Percentiles rank a stretch among this genome's conserved stretches.
Evolutionary conservation across 2,797 vertebrate genomes (phyloP).

Genomic region (Podargus strigoides): DNA sequence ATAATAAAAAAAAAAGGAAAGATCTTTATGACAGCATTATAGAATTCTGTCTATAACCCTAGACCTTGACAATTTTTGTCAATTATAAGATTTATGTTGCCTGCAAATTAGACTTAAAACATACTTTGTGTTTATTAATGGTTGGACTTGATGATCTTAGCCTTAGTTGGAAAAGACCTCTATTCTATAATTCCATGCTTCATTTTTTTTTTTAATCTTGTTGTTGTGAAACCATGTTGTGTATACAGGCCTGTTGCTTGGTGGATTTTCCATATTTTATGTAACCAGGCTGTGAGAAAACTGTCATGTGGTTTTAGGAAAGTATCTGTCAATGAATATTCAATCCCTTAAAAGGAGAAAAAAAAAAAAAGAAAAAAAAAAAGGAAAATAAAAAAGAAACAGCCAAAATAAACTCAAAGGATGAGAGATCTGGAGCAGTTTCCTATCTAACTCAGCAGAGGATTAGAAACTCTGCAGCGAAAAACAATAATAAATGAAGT

Average conservation of each 20-base stretch:
- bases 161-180: too few species aligned
- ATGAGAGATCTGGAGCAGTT: background rate
- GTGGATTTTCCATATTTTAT: background rate
- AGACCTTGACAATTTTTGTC: background rate
- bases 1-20: background rate
- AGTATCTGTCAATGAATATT: background rate
- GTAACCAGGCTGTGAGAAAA: background rate
- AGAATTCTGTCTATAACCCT: background rate
- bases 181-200: too few species aligned
- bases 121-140: background rate
- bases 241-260: background rate
- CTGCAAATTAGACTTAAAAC: background rate
- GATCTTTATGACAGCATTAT: background rate
- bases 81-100: background rate
- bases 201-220: background rate
- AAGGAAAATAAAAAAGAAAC: too few species aligned
- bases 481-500: conserved; percentile 17
- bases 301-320: background rate
- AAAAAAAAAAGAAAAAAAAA: too few species aligned
- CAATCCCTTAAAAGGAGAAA: background rate
- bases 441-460: background rate
- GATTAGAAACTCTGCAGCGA: background rate
- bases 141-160: too few species aligned
- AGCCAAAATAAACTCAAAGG: background rate
- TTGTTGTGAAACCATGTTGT: background rate